Conservation (phyloP, 23 tunicate genomes). For the Oikopleura dioica region DNA sequence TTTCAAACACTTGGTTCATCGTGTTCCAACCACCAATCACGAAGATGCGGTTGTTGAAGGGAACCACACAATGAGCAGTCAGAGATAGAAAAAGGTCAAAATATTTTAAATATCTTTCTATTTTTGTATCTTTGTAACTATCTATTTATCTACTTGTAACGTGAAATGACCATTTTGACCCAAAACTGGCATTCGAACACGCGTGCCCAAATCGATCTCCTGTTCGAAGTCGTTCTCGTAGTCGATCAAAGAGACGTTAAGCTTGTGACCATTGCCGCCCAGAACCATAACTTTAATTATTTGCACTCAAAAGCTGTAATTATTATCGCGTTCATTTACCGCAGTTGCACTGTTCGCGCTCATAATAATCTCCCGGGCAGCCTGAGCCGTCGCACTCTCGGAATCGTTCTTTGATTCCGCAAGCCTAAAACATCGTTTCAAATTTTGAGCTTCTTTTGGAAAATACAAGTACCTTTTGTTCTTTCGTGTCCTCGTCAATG, state of each 20-base stretch:
- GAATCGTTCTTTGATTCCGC: background rate
- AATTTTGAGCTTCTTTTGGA: too few species aligned
- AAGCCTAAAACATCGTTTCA: too few species aligned
- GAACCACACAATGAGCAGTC: background rate
- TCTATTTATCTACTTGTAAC: background rate
- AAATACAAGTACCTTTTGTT: too few species aligned
- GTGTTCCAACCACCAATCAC: slow-evolving; percentile 14
- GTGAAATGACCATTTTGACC: background rate
- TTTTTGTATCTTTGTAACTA: background rate
- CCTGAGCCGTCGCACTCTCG: background rate
- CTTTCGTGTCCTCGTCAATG: background rate
- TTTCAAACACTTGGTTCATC: background rate
- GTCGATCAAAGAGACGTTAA: background rate
- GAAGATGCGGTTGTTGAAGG: background rate
- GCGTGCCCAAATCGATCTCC: background rate
- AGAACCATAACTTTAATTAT: background rate
- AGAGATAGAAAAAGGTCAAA: background rate
- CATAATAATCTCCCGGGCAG: background rate
- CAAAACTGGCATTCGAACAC: slow-evolving; percentile 6
- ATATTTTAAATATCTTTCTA: background rate
- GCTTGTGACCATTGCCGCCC: slow-evolving; percentile 8
- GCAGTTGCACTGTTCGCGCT: background rate
- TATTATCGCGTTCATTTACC: too few species aligned
- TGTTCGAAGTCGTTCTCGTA: background rate
- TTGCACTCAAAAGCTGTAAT: too few species aligned